phyloP scores from a whole-genome alignment of 2,797 vertebrate genomes.

The Prunella strophiata region DNA sequence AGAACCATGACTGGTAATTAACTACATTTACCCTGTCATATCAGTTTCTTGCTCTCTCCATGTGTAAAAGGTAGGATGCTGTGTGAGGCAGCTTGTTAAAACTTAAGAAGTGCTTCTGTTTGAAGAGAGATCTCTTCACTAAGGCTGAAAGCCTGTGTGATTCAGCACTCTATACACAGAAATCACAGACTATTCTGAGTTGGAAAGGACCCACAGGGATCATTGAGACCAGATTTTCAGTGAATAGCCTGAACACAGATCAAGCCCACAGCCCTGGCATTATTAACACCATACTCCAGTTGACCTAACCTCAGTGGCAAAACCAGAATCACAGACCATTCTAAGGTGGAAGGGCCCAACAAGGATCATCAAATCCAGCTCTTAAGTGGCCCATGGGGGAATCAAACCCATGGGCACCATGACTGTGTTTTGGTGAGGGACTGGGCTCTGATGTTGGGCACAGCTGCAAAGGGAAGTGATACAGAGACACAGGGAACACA shows the following conservation, averaged over 20 bases:
- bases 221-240: too few species aligned
- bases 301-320: not conserved
- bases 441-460: not conserved
- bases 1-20: not conserved
- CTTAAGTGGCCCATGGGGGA: not conserved
- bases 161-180: not conserved
- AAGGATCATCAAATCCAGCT: not conserved
- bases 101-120: not conserved
- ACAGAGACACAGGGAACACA: not conserved
- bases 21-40: not conserved
- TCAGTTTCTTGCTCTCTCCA: not conserved
- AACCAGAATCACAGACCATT: not conserved
- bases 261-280: fast-evolving
- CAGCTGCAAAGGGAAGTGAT: not conserved
- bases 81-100: not conserved
- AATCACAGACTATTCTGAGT: not conserved
- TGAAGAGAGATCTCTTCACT: not conserved
- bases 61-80: not conserved
- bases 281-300: not conserved
- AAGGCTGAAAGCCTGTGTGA: not conserved
- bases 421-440: fast-evolving
- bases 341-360: not conserved
- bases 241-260: not conserved
- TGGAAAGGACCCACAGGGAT: not conserved
- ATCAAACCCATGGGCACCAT: fast-evolving